phyloP scores from a whole-genome alignment of 2,888 invertebrate species.

The Miltochrista miniata region DNA sequence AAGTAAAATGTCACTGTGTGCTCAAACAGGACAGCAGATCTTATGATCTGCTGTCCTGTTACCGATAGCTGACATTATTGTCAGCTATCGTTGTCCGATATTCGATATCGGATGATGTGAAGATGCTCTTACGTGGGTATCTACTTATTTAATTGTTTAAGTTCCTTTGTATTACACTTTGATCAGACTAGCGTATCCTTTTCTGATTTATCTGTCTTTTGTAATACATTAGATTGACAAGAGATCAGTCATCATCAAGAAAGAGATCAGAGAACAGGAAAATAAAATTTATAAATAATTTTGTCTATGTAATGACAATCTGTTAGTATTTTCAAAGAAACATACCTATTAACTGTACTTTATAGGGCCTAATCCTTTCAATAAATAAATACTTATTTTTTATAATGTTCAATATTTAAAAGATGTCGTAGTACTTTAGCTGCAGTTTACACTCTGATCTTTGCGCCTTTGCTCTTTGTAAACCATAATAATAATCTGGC shows the following conservation, averaged over 20 bases:
- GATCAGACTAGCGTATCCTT: constrained; percentile 20
- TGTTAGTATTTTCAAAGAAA: not conserved
- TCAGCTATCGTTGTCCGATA: too few species aligned
- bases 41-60: too few species aligned
- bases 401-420: not conserved
- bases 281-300: constrained; percentile 19
- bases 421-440: too few species aligned
- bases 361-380: not conserved
- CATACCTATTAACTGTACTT: not conserved
- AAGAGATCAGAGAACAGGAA: too few species aligned
- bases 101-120: too few species aligned
- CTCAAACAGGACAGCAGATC: too few species aligned
- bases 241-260: constrained; percentile 33
- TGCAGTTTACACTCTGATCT: too few species aligned
- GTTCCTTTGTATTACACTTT: constrained; percentile 18
- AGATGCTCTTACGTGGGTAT: constrained; percentile 23
- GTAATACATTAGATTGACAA: constrained; percentile 37
- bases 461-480: too few species aligned
- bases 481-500: too few species aligned
- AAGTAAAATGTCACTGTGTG: too few species aligned
- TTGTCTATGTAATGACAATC: constrained; percentile 5
- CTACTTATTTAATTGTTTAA: constrained; percentile 27
- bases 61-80: too few species aligned
- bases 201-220: constrained; percentile 30
- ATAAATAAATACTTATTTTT: not conserved